Base-by-base conservation (phyloP, 2,113 vertebrate genomes). In the Rhabdornis inornatus region DNA sequence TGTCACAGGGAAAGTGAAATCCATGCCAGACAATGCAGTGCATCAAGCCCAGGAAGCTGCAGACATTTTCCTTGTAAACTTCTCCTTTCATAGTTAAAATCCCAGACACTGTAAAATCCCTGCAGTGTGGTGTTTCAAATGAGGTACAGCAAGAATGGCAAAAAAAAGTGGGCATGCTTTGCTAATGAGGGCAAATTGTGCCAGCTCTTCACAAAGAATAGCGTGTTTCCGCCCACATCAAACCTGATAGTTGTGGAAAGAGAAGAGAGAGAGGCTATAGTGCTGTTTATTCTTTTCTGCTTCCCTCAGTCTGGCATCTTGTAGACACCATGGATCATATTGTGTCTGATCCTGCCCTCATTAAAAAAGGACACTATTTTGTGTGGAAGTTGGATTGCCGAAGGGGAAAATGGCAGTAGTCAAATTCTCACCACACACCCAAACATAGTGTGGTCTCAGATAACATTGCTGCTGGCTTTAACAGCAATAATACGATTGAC, bases 131-230 rank as follows among this genome's bases (percentile, higher is more conserved):
- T 59, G 24, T 95, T 90, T 78, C 24, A 85, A 92, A 94, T 33
- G 47, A 87, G 47, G 63, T 86, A 35, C 70, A 72, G 42, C 66
- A 88, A 79, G 39, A 88, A 27, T 24, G 23, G 55, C 27, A 57
- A 79, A 64, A 70, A 52, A 72, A 91, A 91, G 56, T 31, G 66
- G 55, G 22, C 53, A 57, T 69, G 50, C 25, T 82, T 69, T 6
- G 10, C 93, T 94, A 92, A 95, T 65, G 87, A 95, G 74, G 77
- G 87, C 42, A 64, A 35, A 52, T 77, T 50, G 68, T 91, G 78
- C 89, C 89, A 91, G 84, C 52, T 72, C 50, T 53, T 94, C 15
- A 64, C 84, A 91, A 89, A 89, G 77, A 68, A 27, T 14, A 42
- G 40, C 0, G 1, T 83, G 12, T 87, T 94, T 87, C 40, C 44